Percentiles rank a stretch among this genome's conserved stretches.
Evolutionary conservation across 2,113 vertebrate genomes (phyloP).

Genomic region (Perca fluviatilis): DNA sequence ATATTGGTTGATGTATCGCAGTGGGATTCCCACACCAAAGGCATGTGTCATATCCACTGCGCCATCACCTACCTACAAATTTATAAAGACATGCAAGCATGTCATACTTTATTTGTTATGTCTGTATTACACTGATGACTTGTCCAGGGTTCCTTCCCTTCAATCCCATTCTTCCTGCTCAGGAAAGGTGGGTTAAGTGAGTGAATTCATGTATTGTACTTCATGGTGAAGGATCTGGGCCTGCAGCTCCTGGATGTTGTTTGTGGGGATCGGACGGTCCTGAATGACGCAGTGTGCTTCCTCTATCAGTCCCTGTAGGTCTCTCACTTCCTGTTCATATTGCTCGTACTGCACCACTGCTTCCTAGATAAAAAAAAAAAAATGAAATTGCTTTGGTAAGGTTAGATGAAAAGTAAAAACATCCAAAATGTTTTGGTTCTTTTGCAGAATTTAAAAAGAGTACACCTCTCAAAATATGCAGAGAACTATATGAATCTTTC

Average conservation of each 20-base stretch:
- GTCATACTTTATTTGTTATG: neutral
- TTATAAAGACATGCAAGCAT: neutral
- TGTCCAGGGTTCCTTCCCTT: neutral
- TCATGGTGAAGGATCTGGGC: constrained; percentile 95
- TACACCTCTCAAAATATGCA: neutral
- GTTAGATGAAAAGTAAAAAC: neutral
- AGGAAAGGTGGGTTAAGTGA: neutral
- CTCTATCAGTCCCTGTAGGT: constrained; percentile 94
- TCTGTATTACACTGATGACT: neutral
- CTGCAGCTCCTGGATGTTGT: constrained; percentile 95
- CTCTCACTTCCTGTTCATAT: constrained; percentile 95
- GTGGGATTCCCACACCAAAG: too few species aligned
- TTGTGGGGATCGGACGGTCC: constrained; percentile 89
- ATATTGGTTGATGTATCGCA: too few species aligned
- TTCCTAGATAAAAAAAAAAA: constrained; percentile 83
- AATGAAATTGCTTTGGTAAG: neutral
- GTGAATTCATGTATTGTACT: constrained; percentile 76
- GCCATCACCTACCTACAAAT: neutral
- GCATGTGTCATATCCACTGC: too few species aligned
- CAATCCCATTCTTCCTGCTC: neutral
- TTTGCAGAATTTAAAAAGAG: neutral
- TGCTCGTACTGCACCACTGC: constrained; percentile 97
- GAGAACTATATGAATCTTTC: neutral
- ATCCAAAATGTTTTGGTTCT: too few species aligned
- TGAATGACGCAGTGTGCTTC: constrained; percentile 92